Evolutionary conservation across 2,888 invertebrate genomes (phyloP), one percentile per base, ranked within the genome.

Genomic region (Coecobrya sp.): DNA sequence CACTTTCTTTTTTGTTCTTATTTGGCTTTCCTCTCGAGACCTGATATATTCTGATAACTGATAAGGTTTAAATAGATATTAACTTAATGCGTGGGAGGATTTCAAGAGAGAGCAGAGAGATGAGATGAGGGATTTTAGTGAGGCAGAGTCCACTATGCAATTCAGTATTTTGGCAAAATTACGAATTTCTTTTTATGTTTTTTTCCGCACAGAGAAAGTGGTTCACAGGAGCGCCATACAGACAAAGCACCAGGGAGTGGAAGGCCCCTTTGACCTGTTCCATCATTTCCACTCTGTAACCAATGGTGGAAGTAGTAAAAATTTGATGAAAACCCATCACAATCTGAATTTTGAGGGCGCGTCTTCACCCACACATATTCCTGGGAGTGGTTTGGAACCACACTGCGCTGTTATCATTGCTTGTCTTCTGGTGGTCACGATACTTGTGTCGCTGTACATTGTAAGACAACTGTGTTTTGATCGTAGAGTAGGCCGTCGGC

Each of bases 321-420:
- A 76, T 49, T 19, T 55, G 10, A 0, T 73, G 25, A 59, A 55
- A 7, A 36, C 36, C 36, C 36, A 36, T 36, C 36, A 36, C 36
- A n/a, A n/a, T n/a, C n/a, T n/a, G n/a, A n/a, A n/a, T n/a, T n/a
- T n/a, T n/a, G 36, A 36, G 36, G 36, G 36, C 36, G 36, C 36
- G 7, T 36, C 7, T 4, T 7, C 36, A 36, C 36, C 76, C 13
- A 25, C 65, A n/a, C 68, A 68, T 68, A 59, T 68, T 73, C 86
- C 52, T 10, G 86, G 79, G 0, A 59, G 82, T 10, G 93, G 93
- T 36, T 68, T 94, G n/a, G 93, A 93, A 55, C 93, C 94, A 13
- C 93, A 94, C 82, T 93, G 93, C 86, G 93, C 93, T 27, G 90
- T 94, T 65, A 86, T 94, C 36, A 93, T 94, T 73, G 93, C 92